Evolutionary conservation across 1,140 invertebrate species (phyloP), one percentile per base, ranked within the genome.

Genomic region (Drosophila hydei): DNA sequence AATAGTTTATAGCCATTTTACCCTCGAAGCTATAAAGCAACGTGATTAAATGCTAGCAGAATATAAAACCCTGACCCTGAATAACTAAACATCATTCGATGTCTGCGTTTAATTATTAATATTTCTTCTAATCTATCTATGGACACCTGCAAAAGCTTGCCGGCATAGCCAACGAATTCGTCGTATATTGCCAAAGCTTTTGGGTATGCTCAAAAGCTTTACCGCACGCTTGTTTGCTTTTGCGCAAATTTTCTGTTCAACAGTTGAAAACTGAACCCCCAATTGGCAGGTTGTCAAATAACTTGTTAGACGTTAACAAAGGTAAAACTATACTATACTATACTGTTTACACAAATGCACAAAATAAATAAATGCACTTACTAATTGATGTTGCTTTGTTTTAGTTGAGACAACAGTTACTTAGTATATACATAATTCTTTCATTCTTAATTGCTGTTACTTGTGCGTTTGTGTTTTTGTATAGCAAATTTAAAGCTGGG

Each of bases 61-160:
- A 58, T 47, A 18, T 12, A 42, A 71, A 72, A 61, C 64, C 70
- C 50, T 68, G 70, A 72, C 63, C 70, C 55, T 72, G 55, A 68
- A 38, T 67, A 60, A 40, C 36, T 19, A 56, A 38, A n/a, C 19
- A 33, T 16, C 23, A 23, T 30, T 45, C 51, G 51, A 45, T 64
- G 43, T 43, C 38, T 56, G 54, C 21, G 2, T 27, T 52, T 30
- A 4, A 9, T 60, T 11, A 14, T 11, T 30, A 30, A 51, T 51
- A 11, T 30, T 51, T 27, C 16, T 50, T 52, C 14, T 51, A 33
- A 60, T 67, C 45, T 14, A 11, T 47, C 6, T 33, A 11, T 47
- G 43, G 45, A 69, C 65, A 60, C 47, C 56, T 59, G 38, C 5
- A 52, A 36, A 63, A 54, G 59, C 42, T 63, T 36, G 2, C 6